Percentiles rank a stretch among this genome's conserved stretches.
Evolutionary conservation across 2,797 vertebrate species (phyloP).

Genomic region (Siniperca obscura): DNA sequence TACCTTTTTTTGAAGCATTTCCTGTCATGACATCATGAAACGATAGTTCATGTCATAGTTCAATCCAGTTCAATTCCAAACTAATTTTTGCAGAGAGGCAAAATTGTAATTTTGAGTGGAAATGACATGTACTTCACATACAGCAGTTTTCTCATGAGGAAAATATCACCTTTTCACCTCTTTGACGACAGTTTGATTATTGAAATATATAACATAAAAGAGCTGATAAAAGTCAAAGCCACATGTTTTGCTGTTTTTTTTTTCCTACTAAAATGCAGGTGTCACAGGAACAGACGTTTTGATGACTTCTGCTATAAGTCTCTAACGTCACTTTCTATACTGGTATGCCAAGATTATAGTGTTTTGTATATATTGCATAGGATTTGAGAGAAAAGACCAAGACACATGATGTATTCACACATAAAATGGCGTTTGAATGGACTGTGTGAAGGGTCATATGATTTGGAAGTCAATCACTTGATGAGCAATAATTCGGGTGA

Average conservation of each 20-base stretch:
- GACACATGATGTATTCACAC: not conserved
- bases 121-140: too few species aligned
- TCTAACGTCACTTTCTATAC: not conserved
- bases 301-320: too few species aligned
- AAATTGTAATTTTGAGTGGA: too few species aligned
- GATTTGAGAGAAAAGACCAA: not conserved
- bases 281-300: not conserved
- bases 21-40: not conserved
- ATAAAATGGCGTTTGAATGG: not conserved
- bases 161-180: too few species aligned
- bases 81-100: too few species aligned
- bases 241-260: not conserved
- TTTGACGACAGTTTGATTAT: too few species aligned
- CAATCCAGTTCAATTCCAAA: too few species aligned
- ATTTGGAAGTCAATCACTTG: not conserved
- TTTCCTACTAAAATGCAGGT: not conserved
- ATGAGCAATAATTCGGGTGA: constrained; percentile 35
- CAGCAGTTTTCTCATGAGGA: too few species aligned
- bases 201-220: not conserved
- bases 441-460: not conserved
- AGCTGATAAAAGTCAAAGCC: not conserved
- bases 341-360: not conserved
- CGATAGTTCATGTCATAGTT: too few species aligned
- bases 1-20: too few species aligned
- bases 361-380: not conserved